Evolutionary conservation across 1,140 invertebrate species (phyloP).

Genomic region (Drosophila nannoptera): DNA sequence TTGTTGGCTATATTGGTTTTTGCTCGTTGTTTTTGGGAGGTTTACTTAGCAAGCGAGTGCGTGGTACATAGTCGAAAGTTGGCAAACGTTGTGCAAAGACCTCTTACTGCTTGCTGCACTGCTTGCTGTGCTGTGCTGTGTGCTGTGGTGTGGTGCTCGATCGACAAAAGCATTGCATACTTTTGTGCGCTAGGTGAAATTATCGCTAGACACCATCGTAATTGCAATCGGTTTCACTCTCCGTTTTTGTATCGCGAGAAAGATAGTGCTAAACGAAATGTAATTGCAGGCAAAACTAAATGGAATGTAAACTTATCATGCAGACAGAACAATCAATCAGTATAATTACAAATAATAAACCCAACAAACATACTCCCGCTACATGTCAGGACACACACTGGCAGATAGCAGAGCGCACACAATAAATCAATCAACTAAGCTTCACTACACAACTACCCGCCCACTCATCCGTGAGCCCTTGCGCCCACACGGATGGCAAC

Average conservation of each 20-base stretch:
- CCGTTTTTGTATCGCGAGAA: background rate
- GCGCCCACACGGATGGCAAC: background rate
- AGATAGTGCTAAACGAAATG: conserved; percentile 13
- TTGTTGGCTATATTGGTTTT: background rate
- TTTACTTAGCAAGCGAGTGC: conserved; percentile 4
- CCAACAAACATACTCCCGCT: background rate
- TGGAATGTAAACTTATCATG: background rate
- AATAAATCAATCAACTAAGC: conserved; percentile 46
- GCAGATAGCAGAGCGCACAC: conserved; percentile 6
- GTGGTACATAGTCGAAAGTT: conserved; percentile 5
- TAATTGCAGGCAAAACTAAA: conserved; percentile 6
- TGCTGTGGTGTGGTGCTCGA: conserved; percentile 15
- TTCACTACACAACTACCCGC: background rate
- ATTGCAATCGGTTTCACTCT: background rate
- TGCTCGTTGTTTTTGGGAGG: background rate
- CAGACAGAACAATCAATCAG: conserved; percentile 7
- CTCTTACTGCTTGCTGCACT: conserved; percentile 8
- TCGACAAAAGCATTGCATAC: conserved; percentile 36
- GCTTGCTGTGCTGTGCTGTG: conserved; percentile 10
- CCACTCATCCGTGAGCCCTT: background rate
- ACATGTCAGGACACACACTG: conserved; percentile 1
- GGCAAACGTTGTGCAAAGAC: conserved; percentile 5
- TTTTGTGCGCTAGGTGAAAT: conserved; percentile 28
- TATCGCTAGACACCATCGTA: conserved; percentile 20
- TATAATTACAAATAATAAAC: background rate